Evolutionary conservation across 2,888 invertebrate species (phyloP), one percentile per base, ranked within the genome.

Genomic region (Thera obeliscata): DNA sequence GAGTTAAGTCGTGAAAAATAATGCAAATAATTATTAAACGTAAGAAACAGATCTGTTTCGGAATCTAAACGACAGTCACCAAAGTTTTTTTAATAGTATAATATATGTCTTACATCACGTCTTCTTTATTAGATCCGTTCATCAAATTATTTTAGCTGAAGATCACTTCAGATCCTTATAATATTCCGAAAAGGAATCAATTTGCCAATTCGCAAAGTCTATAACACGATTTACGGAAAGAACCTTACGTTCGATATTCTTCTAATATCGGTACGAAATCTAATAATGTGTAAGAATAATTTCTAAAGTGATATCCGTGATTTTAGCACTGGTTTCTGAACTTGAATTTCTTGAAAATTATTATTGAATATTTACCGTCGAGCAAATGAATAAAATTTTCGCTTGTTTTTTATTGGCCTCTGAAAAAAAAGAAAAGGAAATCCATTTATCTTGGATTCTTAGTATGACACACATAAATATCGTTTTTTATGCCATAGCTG

Each of bases 231-330:
- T 71, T 58, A 56, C 50, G 61, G 48, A 64, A 49, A 12, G 60
- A 50, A 61, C 64, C 54, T 48, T 61, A 58, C 8, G 52, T n/a
- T 54, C 61, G 58, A 70, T 72, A 74, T 72, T 67, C 70, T 72
- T 66, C 70, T 74, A 76, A 77, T 80, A 81, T 81, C 77, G 77
- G 73, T 70, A 72, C 74, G 66, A 77, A 78, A 82, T 82, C 81
- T 80, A 82, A 82, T 83, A 82, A 82, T 79, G 79, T 74, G 68
- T 74, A 74, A 75, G 78, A 80, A 79, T 81, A 80, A 80, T 78
- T 33, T 69, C 56, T 62, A 50, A 59, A 69, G 62, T 65, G 62
- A 69, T 69, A 65, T 62, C 58, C 46, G 36, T 48, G 41, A 33
- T 5, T 7, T 3, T 61, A 38, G 49, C 68, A 67, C 22, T 35